Evolutionary conservation across 2,113 vertebrate genomes (phyloP).

Genomic region (Microcebus jonahi): DNA sequence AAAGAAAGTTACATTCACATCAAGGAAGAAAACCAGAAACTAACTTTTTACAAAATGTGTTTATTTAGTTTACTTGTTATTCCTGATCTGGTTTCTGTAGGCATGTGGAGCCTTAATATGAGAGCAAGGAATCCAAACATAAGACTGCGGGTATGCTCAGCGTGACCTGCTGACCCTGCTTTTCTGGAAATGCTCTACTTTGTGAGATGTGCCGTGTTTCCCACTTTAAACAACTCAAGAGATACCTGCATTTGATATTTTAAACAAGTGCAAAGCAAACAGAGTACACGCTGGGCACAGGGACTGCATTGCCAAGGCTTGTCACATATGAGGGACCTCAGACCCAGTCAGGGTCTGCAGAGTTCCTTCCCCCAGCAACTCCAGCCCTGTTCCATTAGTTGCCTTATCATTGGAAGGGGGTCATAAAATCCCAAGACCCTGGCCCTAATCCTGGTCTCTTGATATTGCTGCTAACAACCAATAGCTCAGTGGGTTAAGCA

Average conservation of each 20-base stretch:
- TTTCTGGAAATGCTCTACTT: neutral
- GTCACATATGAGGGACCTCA: neutral
- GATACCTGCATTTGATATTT: neutral
- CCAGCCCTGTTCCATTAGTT: neutral
- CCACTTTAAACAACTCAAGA: neutral
- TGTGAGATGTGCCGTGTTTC: neutral
- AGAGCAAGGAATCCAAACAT: neutral
- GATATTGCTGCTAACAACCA: neutral
- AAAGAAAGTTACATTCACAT: conserved; percentile 28
- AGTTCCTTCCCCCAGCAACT: neutral
- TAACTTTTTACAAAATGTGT: neutral
- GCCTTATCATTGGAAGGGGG: neutral
- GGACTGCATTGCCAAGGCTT: neutral
- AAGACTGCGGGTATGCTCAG: neutral
- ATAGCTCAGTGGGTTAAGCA: neutral
- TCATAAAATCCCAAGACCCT: neutral
- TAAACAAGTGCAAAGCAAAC: neutral
- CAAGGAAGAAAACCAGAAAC: conserved; percentile 8
- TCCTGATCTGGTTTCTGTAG: neutral
- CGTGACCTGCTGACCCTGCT: neutral
- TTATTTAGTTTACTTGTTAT: neutral
- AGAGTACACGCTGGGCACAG: neutral
- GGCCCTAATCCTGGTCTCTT: neutral
- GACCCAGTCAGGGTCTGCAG: neutral
- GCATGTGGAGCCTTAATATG: neutral